Evolutionary conservation across 64 coral and sea anemone species (phyloP), one percentile per base, ranked within the genome.

Genomic region (Acropora tenuis): DNA sequence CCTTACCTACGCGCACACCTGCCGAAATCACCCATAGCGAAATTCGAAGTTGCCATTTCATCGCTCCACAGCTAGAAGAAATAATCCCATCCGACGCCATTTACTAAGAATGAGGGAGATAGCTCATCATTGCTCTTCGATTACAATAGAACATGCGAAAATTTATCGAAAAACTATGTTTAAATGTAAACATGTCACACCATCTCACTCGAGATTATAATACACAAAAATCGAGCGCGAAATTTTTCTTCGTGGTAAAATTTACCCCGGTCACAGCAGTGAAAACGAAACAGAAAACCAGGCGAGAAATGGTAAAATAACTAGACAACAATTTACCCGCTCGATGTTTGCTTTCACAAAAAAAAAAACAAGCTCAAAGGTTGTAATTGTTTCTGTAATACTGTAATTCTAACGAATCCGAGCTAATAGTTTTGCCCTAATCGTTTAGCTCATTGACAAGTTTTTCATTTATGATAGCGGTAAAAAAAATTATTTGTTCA

Each of bases 11-110:
- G 4, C 41, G 73, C 65, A 85, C 82, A 85, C 82, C 82, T 85
- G 82, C 19, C 63, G 17, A 72, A 85, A 71, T 73, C 61, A 18
- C 82, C 41, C 69, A 48, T 41, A 60, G 59, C 10, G n/a, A 84
- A 43, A 41, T 43, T 43, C 3, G 72, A 85, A 85, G 46, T 47
- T 85, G 82, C 82, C 82, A 85, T 72, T 85, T 85, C 72, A 85
- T 71, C 18, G 82, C 63, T 49, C 49, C 49, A 71, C 58, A 17
- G n/a, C 11, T 1, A 69, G 18, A 20, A 9, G 60, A 8, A 67
- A 6, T 16, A 13, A 20, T 13, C 15, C 43, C 46, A 84, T 84
- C 50, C 63, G 2, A 15, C n/a, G 46, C 61, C 67, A 69, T 48
- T 15, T 30, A 50, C 65, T 46, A 48, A 71, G 18, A 47, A 43